A percentile compares a stretch with the other conserved stretches of the same genome.
Conservation (phyloP, 92 coral and sea anemone species). For the Scolanthus callimorphus region DNA sequence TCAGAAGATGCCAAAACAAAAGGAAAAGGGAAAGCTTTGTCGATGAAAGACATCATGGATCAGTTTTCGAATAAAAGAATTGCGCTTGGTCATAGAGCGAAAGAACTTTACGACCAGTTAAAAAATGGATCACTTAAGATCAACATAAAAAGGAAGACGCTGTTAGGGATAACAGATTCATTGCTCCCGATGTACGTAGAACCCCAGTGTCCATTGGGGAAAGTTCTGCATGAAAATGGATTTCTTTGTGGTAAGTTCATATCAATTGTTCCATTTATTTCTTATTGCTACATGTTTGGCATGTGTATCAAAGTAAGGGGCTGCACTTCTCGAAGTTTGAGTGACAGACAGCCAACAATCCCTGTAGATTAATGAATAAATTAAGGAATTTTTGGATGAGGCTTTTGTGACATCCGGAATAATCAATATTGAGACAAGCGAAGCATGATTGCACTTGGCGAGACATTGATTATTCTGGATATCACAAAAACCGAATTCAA, state of each 20-base stretch:
- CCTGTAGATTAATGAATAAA: no score
- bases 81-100: constrained; percentile 2
- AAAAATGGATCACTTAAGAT: constrained; percentile 6
- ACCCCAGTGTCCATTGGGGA: constrained; percentile 24
- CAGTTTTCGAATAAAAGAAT: not conserved
- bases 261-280: no score
- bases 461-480: not conserved
- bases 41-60: not conserved
- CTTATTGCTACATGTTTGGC: constrained; percentile 28
- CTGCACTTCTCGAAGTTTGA: not conserved
- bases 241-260: no score
- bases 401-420: no score
- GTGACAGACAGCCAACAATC: not conserved
- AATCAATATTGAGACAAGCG: no score
- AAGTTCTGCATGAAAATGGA: constrained; percentile 20
- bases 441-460: no score
- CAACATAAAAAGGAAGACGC: not conserved
- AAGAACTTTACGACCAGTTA: constrained; percentile 6
- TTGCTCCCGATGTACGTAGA: constrained; percentile 9
- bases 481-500: no score
- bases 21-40: not conserved
- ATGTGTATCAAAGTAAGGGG: not conserved
- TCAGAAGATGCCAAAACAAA: not conserved
- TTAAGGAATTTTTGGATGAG: no score
- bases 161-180: constrained; percentile 3